A percentile compares a stretch with the other conserved stretches of the same genome.
Evolutionary conservation across 2,113 vertebrate species (phyloP).

Genomic region (Tyrannus savana): DNA sequence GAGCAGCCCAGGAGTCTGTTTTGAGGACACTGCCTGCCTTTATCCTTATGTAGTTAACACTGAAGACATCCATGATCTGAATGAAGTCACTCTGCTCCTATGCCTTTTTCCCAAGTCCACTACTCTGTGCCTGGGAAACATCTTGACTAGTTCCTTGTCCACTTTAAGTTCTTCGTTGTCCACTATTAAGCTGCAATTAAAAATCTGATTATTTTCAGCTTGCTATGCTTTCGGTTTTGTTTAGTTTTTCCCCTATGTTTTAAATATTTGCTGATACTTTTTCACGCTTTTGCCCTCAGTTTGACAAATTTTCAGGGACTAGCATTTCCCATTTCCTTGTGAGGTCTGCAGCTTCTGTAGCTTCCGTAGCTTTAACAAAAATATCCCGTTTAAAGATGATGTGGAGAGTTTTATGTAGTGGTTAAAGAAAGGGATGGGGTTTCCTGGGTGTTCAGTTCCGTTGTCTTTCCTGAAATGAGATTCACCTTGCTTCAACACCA

Average conservation of each 20-base stretch:
- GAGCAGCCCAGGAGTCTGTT: not conserved
- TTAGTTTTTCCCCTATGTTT: not conserved
- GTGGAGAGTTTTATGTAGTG: not conserved
- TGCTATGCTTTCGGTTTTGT: not conserved
- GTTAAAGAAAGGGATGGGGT: not conserved
- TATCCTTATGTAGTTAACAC: not conserved
- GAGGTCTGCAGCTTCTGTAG: not conserved
- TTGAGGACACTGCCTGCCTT: not conserved
- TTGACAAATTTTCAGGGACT: not conserved
- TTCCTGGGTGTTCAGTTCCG: not conserved
- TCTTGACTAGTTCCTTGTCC: not conserved
- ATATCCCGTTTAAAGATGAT: not conserved
- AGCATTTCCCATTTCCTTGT: not conserved
- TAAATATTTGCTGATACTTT: not conserved
- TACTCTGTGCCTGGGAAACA: fast-evolving
- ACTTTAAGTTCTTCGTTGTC: not conserved
- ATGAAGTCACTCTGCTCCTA: not conserved
- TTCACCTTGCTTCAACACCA: not conserved
- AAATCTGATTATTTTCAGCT: not conserved
- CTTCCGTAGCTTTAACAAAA: not conserved
- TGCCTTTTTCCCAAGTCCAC: not conserved
- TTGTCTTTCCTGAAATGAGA: not conserved
- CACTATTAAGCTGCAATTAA: not conserved
- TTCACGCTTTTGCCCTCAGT: not conserved
- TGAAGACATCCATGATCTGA: fast-evolving